A percentile compares a stretch with the other conserved stretches of the same genome.
Conservation (phyloP, 2,113 vertebrate species). For the Hypanus sabinus region DNA sequence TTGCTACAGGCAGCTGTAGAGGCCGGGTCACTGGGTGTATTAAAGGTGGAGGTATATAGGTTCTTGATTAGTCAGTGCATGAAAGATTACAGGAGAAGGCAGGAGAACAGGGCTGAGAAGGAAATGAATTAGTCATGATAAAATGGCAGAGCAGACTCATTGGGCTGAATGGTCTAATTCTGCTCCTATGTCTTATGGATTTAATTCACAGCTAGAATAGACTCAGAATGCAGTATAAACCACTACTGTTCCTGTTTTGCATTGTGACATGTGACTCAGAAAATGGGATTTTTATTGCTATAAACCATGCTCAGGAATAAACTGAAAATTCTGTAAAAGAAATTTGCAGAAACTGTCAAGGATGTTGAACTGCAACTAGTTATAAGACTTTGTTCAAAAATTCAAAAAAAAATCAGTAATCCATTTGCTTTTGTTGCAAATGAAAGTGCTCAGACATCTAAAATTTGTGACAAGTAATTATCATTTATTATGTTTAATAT, state of each 20-base stretch:
- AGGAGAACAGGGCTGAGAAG: no score
- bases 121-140: no score
- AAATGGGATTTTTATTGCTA: not conserved
- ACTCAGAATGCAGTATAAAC: not conserved
- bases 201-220: not conserved
- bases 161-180: no score
- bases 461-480: slow-evolving; percentile 21
- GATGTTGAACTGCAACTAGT: not conserved
- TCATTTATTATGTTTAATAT: not conserved
- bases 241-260: not conserved
- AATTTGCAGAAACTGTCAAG: not conserved
- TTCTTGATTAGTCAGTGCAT: no score
- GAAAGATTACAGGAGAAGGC: no score
- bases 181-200: not conserved
- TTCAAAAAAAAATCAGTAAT: not conserved
- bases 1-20: no score
- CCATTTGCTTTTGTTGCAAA: not conserved
- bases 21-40: no score
- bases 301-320: not conserved
- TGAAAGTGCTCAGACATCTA: not conserved
- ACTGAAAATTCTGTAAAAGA: not conserved
- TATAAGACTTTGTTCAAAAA: not conserved
- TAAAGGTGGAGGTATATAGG: no score
- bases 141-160: no score
- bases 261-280: not conserved